Percentiles rank a stretch among this genome's conserved stretches.
Conservation (phyloP, 2,113 vertebrate genomes). For the Percina caprodes region DNA sequence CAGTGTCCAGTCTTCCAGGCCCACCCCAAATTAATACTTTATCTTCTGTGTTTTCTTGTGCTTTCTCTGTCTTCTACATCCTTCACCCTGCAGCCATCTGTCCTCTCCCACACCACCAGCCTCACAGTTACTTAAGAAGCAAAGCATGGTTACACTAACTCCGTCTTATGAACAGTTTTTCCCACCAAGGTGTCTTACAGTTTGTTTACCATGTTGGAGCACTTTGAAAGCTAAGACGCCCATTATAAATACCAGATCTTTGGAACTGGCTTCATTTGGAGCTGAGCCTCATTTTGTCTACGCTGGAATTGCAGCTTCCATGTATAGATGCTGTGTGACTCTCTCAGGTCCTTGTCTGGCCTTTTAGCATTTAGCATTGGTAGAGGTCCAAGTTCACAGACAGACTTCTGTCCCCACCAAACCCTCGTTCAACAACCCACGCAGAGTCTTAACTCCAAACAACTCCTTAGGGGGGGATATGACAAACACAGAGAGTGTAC, state of each 20-base stretch:
- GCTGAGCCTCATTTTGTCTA: background rate
- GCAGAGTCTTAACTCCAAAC: constrained; percentile 15
- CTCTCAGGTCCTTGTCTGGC: constrained; percentile 1
- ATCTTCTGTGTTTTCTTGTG: constrained; percentile 40
- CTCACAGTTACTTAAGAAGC: constrained; percentile 46
- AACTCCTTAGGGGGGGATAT: background rate
- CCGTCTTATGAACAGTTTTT: constrained; percentile 27
- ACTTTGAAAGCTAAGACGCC: constrained; percentile 24
- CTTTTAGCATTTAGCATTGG: constrained; percentile 34
- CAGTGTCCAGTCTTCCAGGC: constrained; percentile 57
- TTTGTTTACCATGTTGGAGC: constrained; percentile 44
- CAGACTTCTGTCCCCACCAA: constrained; percentile 7
- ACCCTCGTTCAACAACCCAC: background rate
- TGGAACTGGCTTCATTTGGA: constrained; percentile 41
- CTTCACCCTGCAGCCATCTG: constrained; percentile 41
- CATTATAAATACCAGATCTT: constrained; percentile 29
- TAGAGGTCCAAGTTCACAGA: constrained; percentile 26
- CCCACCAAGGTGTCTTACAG: constrained; percentile 25
- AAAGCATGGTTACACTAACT: constrained; percentile 25
- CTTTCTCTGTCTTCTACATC: constrained; percentile 41
- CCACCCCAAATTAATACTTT: constrained; percentile 71
- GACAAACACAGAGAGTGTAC: constrained; percentile 29
- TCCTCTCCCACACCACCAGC: constrained; percentile 30
- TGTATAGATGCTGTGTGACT: constrained; percentile 30
- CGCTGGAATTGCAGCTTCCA: background rate